Base-by-base conservation (phyloP, 2,113 vertebrate genomes). In the Brienomyrus longianalis region DNA sequence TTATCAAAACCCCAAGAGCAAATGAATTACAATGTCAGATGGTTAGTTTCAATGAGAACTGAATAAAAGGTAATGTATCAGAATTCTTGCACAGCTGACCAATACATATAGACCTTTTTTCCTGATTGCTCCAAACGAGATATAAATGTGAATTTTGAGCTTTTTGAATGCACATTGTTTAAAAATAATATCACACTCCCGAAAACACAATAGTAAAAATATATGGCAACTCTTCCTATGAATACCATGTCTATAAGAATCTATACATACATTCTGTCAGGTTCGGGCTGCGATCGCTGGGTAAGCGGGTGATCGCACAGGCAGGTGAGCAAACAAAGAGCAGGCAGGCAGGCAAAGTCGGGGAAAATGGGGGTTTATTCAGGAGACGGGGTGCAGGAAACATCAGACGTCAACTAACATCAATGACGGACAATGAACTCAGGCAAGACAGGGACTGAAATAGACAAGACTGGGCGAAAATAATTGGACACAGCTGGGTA, bases 1-100 rank as follows among this genome's bases (percentile, higher is more conserved):
- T 93, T 93, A 93, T 88, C 74, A 92, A 92, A 92, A 92, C 83
- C 87, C 80, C 51, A 27, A 43, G 31, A 90, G 89, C 45, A 91
- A 91, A 92, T 90, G 87, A 86, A 88, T 31, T 70, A 52, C 45
- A 9, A 47, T 52, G 7, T 83, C 77, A 88, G 88, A n/a, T 88
- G 83, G 89, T 52, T 87, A 88, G 84, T 51, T 84, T 52, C 89
- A 91, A 84, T 39, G 62, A 45, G 83, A 91, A 90, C 87, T 91
- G 91, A 92, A 91, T 88, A 90, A 74, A 85, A 90, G 50, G 31
- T 7, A 87, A 10, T 83, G 77, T 39, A 54, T 88, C 70, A 62
- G 87, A 91, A 77, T 62, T n/a, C 35, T 23, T 66, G 51, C 62
- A 88, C 3, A 74, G 66, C 27, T 88, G 51, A 80, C 50, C 62